Conservation (phyloP, 2,113 vertebrate species). For the Pycnonotus jocosus region DNA sequence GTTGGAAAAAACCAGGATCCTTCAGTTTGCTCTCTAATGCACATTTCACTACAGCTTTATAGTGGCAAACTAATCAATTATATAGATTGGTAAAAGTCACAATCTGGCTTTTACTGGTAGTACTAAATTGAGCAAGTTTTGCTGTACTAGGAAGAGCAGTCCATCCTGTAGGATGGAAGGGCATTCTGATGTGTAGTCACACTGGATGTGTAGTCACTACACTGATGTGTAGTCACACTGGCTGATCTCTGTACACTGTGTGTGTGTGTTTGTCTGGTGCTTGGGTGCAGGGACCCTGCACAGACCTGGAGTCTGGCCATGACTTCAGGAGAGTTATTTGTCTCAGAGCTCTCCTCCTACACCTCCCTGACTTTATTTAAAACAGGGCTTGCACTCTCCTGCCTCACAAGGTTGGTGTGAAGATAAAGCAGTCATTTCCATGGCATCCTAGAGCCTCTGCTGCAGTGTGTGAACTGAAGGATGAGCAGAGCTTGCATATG, state of each 20-base stretch:
- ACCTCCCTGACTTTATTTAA: neutral
- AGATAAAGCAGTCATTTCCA: neutral
- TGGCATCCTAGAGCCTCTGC: neutral
- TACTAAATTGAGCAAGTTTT: neutral
- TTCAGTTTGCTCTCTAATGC: neutral
- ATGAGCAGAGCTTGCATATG: neutral
- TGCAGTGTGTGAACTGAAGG: accelerated
- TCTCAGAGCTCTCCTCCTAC: neutral
- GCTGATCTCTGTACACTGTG: neutral
- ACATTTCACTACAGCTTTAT: neutral
- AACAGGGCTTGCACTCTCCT: neutral
- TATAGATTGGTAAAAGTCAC: neutral
- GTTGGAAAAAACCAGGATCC: neutral
- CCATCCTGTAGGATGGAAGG: accelerated
- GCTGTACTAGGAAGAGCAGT: neutral
- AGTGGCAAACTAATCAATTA: neutral
- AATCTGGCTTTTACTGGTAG: neutral
- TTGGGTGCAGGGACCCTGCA: neutral
- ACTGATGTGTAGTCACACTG: accelerated
- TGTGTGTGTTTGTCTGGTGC: neutral
- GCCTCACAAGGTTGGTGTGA: neutral
- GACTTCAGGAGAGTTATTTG: neutral
- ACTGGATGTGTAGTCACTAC: neutral
- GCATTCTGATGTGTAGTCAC: neutral
- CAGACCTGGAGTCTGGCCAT: neutral